A percentile compares a stretch with the other conserved stretches of the same genome.
These are phyloP conservation scores for Drosophila dives DNA, from an alignment of 2,888 invertebrate species.

Conservation along the genomic window DNA sequence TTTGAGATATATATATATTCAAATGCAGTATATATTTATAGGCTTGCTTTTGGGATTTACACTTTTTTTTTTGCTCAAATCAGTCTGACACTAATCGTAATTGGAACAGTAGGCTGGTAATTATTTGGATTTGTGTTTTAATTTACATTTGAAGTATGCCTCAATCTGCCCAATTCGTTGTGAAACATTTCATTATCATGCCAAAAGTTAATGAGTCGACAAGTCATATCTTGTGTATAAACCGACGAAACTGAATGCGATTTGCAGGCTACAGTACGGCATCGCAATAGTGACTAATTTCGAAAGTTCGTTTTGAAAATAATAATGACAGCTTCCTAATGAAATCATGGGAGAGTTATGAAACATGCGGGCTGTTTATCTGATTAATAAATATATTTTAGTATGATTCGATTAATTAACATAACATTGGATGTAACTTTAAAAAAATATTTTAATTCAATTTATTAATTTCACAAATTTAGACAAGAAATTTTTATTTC, in stretches of 20 bases:
- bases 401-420: not conserved
- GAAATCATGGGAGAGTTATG: not conserved
- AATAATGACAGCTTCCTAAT: not conserved
- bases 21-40: not conserved
- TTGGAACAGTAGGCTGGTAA: constrained; percentile 21
- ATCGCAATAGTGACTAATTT: not conserved
- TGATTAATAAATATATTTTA: not conserved
- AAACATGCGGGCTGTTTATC: not conserved
- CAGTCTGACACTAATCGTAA: constrained; percentile 19
- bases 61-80: constrained; percentile 4
- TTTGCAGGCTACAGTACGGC: constrained; percentile 10
- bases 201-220: constrained; percentile 8
- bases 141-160: constrained; percentile 33
- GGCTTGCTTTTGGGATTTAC: constrained; percentile 16
- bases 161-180: constrained; percentile 18
- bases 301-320: not conserved
- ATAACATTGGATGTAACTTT: not conserved
- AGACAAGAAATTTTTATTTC: not conserved
- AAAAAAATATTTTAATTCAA: not conserved
- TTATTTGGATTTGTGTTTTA: constrained; percentile 27
- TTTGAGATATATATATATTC: constrained; percentile 16
- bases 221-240: constrained; percentile 3
- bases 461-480: not conserved
- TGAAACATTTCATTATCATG: constrained; percentile 14
- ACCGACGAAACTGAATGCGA: not conserved